A percentile compares a stretch with the other conserved stretches of the same genome.
These are phyloP conservation scores for Xenentodon cancila DNA, from an alignment of 2,797 vertebrate species.

Conservation along the genomic window DNA sequence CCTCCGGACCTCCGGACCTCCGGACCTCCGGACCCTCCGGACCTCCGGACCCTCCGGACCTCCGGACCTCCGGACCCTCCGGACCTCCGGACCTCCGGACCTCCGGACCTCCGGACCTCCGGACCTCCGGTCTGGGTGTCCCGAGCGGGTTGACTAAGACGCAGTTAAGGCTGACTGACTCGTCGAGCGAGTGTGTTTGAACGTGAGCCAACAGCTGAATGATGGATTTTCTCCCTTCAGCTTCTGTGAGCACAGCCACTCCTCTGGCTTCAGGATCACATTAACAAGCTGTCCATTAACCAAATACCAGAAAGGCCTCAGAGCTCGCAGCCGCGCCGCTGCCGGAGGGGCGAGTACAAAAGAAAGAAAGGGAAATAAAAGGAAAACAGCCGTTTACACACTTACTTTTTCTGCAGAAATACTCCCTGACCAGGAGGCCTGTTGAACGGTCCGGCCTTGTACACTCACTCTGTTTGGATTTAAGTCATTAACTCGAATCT, in stretches of 20 bases:
- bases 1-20: too few species aligned
- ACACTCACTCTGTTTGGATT: background rate
- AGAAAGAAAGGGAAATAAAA: too few species aligned
- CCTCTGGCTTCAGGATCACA: constrained; percentile 67
- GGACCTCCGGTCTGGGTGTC: too few species aligned
- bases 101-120: too few species aligned
- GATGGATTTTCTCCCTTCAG: constrained; percentile 56
- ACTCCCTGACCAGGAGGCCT: background rate
- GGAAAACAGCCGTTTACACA: background rate
- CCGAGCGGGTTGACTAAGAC: too few species aligned
- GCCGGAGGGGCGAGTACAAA: background rate
- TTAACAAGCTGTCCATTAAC: constrained; percentile 71
- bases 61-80: too few species aligned
- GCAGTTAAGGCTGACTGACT: too few species aligned
- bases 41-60: too few species aligned
- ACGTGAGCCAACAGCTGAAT: constrained; percentile 18
- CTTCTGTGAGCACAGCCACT: constrained; percentile 50
- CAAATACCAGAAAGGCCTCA: constrained; percentile 72
- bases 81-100: too few species aligned
- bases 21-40: too few species aligned
- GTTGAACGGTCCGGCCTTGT: background rate
- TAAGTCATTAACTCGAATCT: too few species aligned
- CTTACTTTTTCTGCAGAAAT: background rate
- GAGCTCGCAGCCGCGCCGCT: constrained; percentile 44
- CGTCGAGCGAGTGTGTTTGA: too few species aligned